phyloP scores from a whole-genome alignment of 2,113 vertebrate species.

The Azemiops feae region DNA sequence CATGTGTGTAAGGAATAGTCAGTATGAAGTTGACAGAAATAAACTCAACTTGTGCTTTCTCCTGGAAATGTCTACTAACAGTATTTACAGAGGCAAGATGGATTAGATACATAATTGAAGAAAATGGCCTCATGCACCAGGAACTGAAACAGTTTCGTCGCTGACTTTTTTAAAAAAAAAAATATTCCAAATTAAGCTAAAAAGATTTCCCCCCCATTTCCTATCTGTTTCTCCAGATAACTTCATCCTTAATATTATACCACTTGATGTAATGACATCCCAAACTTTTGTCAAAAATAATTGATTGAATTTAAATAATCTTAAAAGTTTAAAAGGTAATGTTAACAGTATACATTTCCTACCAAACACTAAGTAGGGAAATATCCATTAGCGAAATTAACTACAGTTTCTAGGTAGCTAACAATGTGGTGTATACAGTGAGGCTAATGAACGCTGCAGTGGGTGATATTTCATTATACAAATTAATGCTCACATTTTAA shows the following conservation, averaged over 20 bases:
- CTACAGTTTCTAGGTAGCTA: conserved; percentile 99
- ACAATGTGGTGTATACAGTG: conserved; percentile 97
- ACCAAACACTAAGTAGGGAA: conserved; percentile 99
- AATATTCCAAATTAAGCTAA: conserved; percentile 65
- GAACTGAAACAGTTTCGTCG: conserved; percentile 59
- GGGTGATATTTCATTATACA: conserved; percentile 99
- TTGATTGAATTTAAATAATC: conserved; percentile 99
- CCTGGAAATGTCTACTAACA: conserved; percentile 37
- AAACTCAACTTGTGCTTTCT: conserved; percentile 39
- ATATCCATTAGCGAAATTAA: conserved; percentile 99
- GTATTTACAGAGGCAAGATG: conserved; percentile 45
- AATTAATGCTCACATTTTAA: conserved; percentile 99
- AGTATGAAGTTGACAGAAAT: conserved; percentile 45
- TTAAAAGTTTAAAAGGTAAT: conserved; percentile 99
- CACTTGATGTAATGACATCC: conserved; percentile 87
- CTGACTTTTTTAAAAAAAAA: conserved; percentile 30
- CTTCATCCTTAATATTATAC: conserved; percentile 57
- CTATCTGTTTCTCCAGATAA: conserved; percentile 37
- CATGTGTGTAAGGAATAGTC: conserved; percentile 36
- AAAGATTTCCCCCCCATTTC: conserved; percentile 59
- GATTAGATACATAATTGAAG: conserved; percentile 53
- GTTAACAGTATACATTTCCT: conserved; percentile 98
- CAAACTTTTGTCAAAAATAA: conserved; percentile 96
- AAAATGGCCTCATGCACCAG: conserved; percentile 55
- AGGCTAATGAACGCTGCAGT: conserved; percentile 99